A percentile compares a stretch with the other conserved stretches of the same genome.
Conservation (phyloP, 1,140 invertebrate species). For the Bradynema listronoti region DNA sequence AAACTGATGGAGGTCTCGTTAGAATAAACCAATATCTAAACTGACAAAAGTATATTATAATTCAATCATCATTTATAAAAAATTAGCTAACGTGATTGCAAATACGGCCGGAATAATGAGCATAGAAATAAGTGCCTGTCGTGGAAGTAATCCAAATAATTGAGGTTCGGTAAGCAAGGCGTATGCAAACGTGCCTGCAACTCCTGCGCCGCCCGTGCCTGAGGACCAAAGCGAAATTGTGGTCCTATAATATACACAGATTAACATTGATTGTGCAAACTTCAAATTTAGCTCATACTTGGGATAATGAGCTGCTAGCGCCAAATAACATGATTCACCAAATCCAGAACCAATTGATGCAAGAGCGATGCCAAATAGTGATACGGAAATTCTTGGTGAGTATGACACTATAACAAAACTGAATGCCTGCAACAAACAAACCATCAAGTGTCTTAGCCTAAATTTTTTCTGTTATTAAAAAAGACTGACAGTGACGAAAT, state of each 20-base stretch:
- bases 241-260: slow-evolving; percentile 27
- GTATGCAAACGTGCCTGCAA: slow-evolving; percentile 45
- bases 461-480: slow-evolving; percentile 1
- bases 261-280: background rate
- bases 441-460: slow-evolving; percentile 34
- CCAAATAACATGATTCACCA: slow-evolving; percentile 34
- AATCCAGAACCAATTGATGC: slow-evolving; percentile 34
- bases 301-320: slow-evolving; percentile 27
- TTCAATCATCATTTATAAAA: no score
- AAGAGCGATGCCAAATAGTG: slow-evolving; percentile 35
- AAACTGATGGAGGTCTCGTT: slow-evolving; percentile 19
- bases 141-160: slow-evolving; percentile 19
- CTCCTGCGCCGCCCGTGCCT: slow-evolving; percentile 45
- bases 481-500: slow-evolving; percentile 7
- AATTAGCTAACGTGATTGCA: slow-evolving; percentile 38
- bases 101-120: slow-evolving; percentile 39
- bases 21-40: slow-evolving; percentile 41
- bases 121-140: slow-evolving; percentile 33
- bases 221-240: slow-evolving; percentile 46
- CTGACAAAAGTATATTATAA: no score
- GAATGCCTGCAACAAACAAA: slow-evolving; percentile 29
- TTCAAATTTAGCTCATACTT: slow-evolving; percentile 16
- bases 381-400: slow-evolving; percentile 21
- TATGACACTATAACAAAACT: slow-evolving; percentile 32
- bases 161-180: slow-evolving; percentile 39